Evolutionary conservation across 2,888 invertebrate species (phyloP).

Genomic region (Belgica antarctica): DNA sequence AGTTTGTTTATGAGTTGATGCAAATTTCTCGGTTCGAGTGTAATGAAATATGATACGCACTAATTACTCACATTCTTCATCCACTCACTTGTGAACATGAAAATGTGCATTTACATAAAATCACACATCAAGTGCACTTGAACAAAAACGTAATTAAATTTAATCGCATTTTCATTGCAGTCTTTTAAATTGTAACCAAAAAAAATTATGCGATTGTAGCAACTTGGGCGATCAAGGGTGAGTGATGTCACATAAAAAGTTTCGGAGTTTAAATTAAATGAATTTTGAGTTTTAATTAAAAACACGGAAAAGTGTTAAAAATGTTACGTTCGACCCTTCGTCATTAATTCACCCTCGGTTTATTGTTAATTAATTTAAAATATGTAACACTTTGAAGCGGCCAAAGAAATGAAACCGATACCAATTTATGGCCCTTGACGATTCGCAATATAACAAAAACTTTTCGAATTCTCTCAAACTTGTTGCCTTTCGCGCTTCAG

Average conservation of each 20-base stretch:
- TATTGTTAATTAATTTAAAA: not conserved
- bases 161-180: conserved; percentile 8
- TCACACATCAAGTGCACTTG: conserved; percentile 33
- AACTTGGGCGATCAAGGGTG: too few species aligned
- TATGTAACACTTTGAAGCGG: not conserved
- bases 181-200: conserved; percentile 13
- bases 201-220: too few species aligned
- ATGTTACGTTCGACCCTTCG: too few species aligned
- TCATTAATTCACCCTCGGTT: too few species aligned
- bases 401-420: conserved; percentile 1
- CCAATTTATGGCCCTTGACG: conserved; percentile 33
- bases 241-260: too few species aligned
- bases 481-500: conserved; percentile 38
- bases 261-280: not conserved
- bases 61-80: conserved; percentile 34
- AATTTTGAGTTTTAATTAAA: too few species aligned
- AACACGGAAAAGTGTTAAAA: too few species aligned
- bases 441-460: conserved; percentile 21
- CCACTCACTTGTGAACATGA: not conserved
- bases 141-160: conserved; percentile 30
- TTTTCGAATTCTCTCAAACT: too few species aligned
- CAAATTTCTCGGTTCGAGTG: conserved; percentile 32
- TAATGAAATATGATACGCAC: conserved; percentile 43
- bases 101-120: conserved; percentile 37
- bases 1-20: conserved; percentile 39